Base-by-base conservation (phyloP, 2,113 vertebrate genomes). In the Epinephelus moara region DNA sequence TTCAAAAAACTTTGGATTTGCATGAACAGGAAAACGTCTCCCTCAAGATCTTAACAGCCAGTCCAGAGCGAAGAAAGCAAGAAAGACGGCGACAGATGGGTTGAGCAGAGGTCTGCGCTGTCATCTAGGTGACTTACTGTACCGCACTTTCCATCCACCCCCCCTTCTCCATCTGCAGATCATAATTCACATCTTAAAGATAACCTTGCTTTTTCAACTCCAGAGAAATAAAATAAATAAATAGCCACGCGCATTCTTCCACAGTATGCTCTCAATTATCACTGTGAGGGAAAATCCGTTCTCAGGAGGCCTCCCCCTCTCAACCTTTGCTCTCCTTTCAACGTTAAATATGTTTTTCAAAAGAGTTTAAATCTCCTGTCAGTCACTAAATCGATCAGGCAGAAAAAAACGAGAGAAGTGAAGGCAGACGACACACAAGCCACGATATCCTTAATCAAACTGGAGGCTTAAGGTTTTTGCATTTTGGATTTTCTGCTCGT, bases 121-220 rank as follows among this genome's bases (percentile, higher is more conserved):
- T 86, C 84, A 85, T 91, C 82, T 73, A 85, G 59, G 74, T 88
- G 85, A 87, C 85, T 85, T 80, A 86, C 47, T 75, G 50, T 84
- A 69, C 18, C 19, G 14, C 21, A n/a, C 77, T 73, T 60, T 68
- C 27, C 19, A 70, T 56, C 56, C 61, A 62, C 60, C 69, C 61
- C 25, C 42, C 42, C 42, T 37, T 86, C 63, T 82, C 82, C 88
- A 85, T 85, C 81, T 87, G 80, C 82, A 81, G 59, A 72, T 81
- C 78, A 86, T 91, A 85, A 91, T 67, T 93, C 81, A 88, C 61
- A 69, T 70, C 74, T 70, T 87, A 75, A 80, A 89, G 73, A 91
- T 85, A 89, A 85, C 77, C 60, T 72, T 61, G 61, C 62, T 37
- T 37, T 74, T 80, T 74, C 72, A 76, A 52, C 57, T 84, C 71